Conservation (phyloP, 92 coral and sea anemone genomes). For the Plumapathes pennacea region DNA sequence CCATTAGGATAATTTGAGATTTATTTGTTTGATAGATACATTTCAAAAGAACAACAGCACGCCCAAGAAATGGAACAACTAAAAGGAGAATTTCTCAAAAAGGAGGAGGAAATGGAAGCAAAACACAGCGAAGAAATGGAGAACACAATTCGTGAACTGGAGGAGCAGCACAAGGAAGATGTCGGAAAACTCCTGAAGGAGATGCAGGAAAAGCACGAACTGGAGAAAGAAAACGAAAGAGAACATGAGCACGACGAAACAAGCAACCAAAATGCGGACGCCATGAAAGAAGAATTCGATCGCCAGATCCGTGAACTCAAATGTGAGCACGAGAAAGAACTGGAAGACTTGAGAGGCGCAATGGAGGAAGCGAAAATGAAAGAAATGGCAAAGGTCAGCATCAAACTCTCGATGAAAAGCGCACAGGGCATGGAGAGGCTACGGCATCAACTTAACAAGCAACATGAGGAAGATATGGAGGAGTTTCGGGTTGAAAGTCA, state of each 20-base stretch:
- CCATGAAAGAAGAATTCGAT: slow-evolving; percentile 34
- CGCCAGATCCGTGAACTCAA: slow-evolving; percentile 55
- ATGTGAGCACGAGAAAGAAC: slow-evolving; percentile 72
- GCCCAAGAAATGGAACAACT: slow-evolving; percentile 61
- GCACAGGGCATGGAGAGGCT: slow-evolving; percentile 72
- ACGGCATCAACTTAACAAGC: slow-evolving; percentile 48
- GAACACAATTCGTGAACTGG: slow-evolving; percentile 71
- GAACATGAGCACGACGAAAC: slow-evolving; percentile 31
- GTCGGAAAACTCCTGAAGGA: slow-evolving; percentile 63
- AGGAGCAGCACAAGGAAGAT: slow-evolving; percentile 70
- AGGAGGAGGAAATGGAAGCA: slow-evolving; percentile 65
- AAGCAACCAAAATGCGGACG: no score
- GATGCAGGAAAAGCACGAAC: slow-evolving; percentile 53
- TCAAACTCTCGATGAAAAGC: slow-evolving; percentile 66
- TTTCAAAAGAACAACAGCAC: slow-evolving; percentile 72
- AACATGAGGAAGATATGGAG: slow-evolving; percentile 81
- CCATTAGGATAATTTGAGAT: no score
- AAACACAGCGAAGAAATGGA: slow-evolving; percentile 64
- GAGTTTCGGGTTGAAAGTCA: slow-evolving; percentile 84
- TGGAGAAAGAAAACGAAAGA: slow-evolving; percentile 55
- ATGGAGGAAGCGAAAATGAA: slow-evolving; percentile 71
- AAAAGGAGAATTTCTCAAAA: slow-evolving; percentile 61
- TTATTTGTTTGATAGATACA: slow-evolving; percentile 64
- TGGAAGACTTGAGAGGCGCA: slow-evolving; percentile 63
- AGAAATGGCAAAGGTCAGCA: slow-evolving; percentile 69